Conservation (phyloP, 1,140 invertebrate genomes). For the Drosophila grimshawi region DNA sequence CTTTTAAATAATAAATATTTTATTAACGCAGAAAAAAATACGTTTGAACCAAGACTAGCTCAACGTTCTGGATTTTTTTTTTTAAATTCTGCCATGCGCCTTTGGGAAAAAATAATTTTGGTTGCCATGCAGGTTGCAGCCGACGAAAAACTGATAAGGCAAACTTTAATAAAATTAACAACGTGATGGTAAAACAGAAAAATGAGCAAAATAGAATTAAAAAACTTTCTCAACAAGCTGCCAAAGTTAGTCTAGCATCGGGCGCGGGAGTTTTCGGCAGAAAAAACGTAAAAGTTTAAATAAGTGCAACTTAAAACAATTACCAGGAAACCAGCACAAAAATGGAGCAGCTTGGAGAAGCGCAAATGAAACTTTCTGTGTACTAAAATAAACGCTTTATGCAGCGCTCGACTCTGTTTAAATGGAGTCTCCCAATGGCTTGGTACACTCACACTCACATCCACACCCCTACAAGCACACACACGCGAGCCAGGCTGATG, state of each 20-base stretch:
- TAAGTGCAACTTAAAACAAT: conserved; percentile 78
- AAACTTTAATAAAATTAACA: conserved; percentile 76
- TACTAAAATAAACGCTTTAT: conserved; percentile 54
- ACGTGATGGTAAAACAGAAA: conserved; percentile 36
- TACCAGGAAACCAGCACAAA: conserved; percentile 58
- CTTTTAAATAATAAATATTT: conserved; percentile 21
- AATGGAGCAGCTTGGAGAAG: conserved; percentile 31
- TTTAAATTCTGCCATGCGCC: conserved; percentile 15
- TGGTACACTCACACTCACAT: not conserved
- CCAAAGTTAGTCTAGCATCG: conserved; percentile 43
- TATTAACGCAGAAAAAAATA: conserved; percentile 25
- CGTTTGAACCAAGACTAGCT: conserved; percentile 30
- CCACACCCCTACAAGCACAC: not conserved
- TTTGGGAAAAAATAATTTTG: conserved; percentile 9
- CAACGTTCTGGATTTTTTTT: conserved; percentile 43
- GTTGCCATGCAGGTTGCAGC: conserved; percentile 21
- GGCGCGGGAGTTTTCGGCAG: conserved; percentile 18
- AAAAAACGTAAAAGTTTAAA: conserved; percentile 61
- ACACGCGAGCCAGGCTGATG: not conserved
- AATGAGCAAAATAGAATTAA: conserved; percentile 51
- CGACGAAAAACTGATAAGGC: conserved; percentile 56
- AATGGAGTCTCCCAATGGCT: conserved; percentile 68
- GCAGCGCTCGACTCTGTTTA: conserved; percentile 49
- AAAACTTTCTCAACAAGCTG: conserved; percentile 53
- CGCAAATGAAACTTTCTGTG: conserved; percentile 49